A percentile compares a stretch with the other conserved stretches of the same genome.
Evolutionary conservation across 2,888 invertebrate species (phyloP).

Genomic region (Exephanes ischioxanthus): DNA sequence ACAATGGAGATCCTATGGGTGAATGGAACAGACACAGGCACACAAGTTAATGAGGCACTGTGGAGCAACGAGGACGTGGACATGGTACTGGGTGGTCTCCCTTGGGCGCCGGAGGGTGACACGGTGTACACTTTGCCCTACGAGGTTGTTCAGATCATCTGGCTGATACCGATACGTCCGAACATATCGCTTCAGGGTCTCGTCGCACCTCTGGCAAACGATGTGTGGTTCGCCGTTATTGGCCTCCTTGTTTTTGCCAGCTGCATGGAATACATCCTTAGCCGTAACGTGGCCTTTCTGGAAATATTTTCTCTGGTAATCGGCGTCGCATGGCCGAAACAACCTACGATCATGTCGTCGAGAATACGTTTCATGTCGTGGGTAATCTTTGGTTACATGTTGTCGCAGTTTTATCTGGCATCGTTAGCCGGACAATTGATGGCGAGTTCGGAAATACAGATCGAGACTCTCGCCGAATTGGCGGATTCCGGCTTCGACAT

Average conservation of each 20-base stretch:
- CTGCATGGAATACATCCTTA: slow-evolving; percentile 70
- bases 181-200: slow-evolving; percentile 77
- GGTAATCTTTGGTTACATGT: slow-evolving; percentile 78
- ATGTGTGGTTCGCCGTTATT: slow-evolving; percentile 77
- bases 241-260: slow-evolving; percentile 72
- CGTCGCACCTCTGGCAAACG: slow-evolving; percentile 73
- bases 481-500: slow-evolving; percentile 70
- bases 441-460: slow-evolving; percentile 71
- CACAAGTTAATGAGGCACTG: slow-evolving; percentile 55
- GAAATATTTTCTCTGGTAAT: slow-evolving; percentile 77
- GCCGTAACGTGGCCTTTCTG: slow-evolving; percentile 74
- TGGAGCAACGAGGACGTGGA: slow-evolving; percentile 63
- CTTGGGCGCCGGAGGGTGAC: slow-evolving; percentile 58
- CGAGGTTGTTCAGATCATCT: slow-evolving; percentile 71
- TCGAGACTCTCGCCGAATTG: slow-evolving; percentile 75
- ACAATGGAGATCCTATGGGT: slow-evolving; percentile 55
- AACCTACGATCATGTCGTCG: slow-evolving; percentile 73
- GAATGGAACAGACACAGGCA: slow-evolving; percentile 49
- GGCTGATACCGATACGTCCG: slow-evolving; percentile 74
- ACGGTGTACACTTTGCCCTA: slow-evolving; percentile 73
- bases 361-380: slow-evolving; percentile 79
- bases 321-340: slow-evolving; percentile 71
- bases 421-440: slow-evolving; percentile 79
- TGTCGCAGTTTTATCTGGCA: slow-evolving; percentile 80
- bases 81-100: slow-evolving; percentile 73